Evolutionary conservation across 2,113 vertebrate genomes (phyloP).

Genomic region (Gymnarchus niloticus): DNA sequence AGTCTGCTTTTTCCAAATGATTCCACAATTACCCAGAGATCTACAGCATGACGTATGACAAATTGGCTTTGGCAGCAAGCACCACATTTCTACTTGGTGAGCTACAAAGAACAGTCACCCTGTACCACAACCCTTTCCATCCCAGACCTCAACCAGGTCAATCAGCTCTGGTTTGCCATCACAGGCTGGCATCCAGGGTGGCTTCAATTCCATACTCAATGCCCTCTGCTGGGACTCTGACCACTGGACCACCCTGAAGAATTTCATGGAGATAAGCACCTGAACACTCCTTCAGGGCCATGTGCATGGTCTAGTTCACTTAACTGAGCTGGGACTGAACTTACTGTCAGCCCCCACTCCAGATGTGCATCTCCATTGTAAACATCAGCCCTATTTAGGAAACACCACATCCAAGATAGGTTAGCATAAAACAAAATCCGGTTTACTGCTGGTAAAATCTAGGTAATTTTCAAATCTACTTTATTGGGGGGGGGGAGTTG

Average conservation of each 20-base stretch:
- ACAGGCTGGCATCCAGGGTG: background rate
- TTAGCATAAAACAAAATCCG: background rate
- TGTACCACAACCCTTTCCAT: background rate
- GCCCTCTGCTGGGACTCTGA: background rate
- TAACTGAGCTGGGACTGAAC: background rate
- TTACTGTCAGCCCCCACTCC: background rate
- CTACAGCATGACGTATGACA: background rate
- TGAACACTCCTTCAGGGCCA: background rate
- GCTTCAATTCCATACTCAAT: background rate
- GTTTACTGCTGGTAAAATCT: background rate
- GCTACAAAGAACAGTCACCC: background rate
- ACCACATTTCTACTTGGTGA: background rate
- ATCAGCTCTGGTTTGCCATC: background rate
- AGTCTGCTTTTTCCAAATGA: slow-evolving; percentile 57
- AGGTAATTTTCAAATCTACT: background rate
- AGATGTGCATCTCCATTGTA: background rate
- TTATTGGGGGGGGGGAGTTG: no score
- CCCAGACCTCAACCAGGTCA: background rate
- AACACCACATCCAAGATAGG: background rate
- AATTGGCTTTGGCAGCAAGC: background rate
- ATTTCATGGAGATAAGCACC: background rate
- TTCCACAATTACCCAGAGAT: slow-evolving; percentile 2
- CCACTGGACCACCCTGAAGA: background rate
- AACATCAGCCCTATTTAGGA: slow-evolving; percentile 18
- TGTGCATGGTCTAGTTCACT: background rate